Conservation (phyloP, 2,113 vertebrate species). For the Macrotis lagotis region DNA sequence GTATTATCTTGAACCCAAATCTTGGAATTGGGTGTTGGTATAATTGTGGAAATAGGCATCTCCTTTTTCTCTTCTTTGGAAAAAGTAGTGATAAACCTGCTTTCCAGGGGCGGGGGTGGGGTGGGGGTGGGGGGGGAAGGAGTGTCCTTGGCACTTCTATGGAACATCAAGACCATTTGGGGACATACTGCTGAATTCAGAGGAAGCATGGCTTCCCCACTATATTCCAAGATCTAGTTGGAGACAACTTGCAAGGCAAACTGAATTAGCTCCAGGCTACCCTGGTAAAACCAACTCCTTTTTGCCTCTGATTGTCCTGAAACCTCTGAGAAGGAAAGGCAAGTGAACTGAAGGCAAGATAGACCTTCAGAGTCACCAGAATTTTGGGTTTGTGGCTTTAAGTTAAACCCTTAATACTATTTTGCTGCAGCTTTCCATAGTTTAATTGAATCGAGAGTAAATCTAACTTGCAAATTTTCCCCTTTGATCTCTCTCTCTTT, state of each 20-base stretch:
- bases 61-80: not conserved
- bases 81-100: not conserved
- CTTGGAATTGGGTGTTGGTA: not conserved
- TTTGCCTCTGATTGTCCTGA: not conserved
- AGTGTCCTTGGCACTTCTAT: not conserved
- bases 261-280: not conserved
- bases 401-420: slow-evolving; percentile 28
- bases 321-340: not conserved
- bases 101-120: not conserved
- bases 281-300: not conserved
- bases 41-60: not conserved
- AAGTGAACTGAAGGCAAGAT: not conserved
- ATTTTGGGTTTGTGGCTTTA: not conserved
- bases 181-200: not conserved
- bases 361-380: not conserved
- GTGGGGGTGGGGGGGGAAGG: not conserved
- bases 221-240: not conserved
- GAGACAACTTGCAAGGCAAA: not conserved
- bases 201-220: not conserved
- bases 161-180: not conserved
- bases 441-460: not conserved
- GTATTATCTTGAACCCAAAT: not conserved
- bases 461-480: slow-evolving; percentile 45
- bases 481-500: slow-evolving; percentile 29
- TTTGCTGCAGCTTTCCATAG: not conserved